phyloP scores from a whole-genome alignment of 1,140 invertebrate species.

The Lamellibrachia luymesi region DNA sequence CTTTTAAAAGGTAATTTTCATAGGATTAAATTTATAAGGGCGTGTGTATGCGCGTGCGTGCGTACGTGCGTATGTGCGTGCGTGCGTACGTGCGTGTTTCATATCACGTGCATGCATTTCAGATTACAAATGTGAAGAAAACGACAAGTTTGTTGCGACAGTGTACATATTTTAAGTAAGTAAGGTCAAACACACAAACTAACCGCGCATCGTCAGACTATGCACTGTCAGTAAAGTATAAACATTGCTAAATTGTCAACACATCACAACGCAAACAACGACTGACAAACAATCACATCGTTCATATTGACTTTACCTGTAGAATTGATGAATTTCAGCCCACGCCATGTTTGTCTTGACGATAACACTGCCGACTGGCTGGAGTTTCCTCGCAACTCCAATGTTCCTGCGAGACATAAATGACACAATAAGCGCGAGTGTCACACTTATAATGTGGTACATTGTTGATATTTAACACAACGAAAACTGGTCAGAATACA shows the following conservation, averaged over 20 bases:
- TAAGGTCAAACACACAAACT: neutral
- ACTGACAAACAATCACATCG: neutral
- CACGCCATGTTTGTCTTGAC: neutral
- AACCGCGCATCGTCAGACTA: neutral
- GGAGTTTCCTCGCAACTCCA: neutral
- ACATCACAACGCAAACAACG: neutral
- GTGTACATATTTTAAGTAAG: too few relatives aligned
- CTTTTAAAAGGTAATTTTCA: too few relatives aligned
- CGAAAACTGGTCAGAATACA: too few relatives aligned
- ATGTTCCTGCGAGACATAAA: neutral
- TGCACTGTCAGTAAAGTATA: neutral
- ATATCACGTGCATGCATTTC: too few relatives aligned
- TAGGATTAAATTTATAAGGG: too few relatives aligned
- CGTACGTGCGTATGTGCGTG: neutral
- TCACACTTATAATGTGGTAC: too few relatives aligned
- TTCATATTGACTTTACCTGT: neutral
- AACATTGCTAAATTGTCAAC: neutral
- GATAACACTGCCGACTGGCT: neutral
- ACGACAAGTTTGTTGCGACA: too few relatives aligned
- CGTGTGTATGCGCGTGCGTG: neutral
- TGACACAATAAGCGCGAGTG: neutral
- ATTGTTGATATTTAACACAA: too few relatives aligned
- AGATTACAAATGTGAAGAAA: too few relatives aligned
- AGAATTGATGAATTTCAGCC: neutral
- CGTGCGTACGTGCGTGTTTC: neutral